Evolutionary conservation across 2,888 invertebrate species (phyloP), one percentile per base, ranked within the genome.

Genomic region (Lepidocyrtoides sp.): DNA sequence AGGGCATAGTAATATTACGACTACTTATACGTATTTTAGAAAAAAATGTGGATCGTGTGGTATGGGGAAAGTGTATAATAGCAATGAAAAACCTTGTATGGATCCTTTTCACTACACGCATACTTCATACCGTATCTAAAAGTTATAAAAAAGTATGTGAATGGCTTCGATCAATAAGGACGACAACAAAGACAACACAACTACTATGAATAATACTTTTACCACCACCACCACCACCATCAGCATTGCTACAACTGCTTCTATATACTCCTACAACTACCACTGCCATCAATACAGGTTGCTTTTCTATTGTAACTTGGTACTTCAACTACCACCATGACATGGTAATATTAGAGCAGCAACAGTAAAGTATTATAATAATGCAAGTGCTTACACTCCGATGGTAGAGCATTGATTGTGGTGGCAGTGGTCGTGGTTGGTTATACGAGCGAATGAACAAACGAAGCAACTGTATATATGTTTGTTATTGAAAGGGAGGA

Each of bases 121-220:
- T 41, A 17, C 72, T 23, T 75, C 44, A 26, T 54, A 36, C 10
- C 20, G 29, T 57, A 84, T 54, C 32, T 32, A 48, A 89, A 89
- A 89, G 89, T 83, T 60, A 79, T 77, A 84, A 90, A 82, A 41
- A 90, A 85, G 91, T 81, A 85, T 82, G 86, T 72, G 91, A 91
- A 85, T 75, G 60, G 86, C 63, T 87, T 82, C 82, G 91, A 91
- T 91, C 91, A 91, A 91, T 91, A 91, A 75, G 54, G 63, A 91
- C 91, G 86, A 91, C 91, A 91, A 90, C 84, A 89, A 89, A 85
- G 90, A 90, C 84, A 89, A 77, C 26, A 79, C 79, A 57, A 8
- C 77, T 75, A 51, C 48, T 51, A 54, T 32, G 79, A 48, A 63
- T n/a, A n/a, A n/a, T 63, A 63, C 63, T 63, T 4, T 14, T 63